These are phyloP conservation scores for Porites australiensis DNA, from an alignment of 64 coral and sea anemone genomes.

Conservation along the genomic window DNA sequence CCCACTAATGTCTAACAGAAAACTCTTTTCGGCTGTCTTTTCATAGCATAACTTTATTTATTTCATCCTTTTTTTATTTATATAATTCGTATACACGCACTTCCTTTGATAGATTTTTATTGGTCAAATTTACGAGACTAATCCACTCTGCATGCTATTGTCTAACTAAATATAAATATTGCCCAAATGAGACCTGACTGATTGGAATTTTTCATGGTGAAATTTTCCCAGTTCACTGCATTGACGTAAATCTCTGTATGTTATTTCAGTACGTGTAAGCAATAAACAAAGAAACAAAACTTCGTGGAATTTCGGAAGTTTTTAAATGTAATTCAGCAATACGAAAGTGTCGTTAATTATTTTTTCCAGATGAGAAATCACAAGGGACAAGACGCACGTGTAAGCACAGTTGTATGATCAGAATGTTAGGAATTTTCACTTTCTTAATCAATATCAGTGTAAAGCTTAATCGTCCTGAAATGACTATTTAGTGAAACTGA, in stretches of 20 bases:
- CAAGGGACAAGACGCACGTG: background rate
- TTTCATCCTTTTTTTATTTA: too few species aligned
- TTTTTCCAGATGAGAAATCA: background rate
- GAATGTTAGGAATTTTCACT: background rate
- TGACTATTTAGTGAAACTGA: too few species aligned
- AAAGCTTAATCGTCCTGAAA: too few species aligned
- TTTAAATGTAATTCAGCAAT: background rate
- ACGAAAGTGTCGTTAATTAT: background rate
- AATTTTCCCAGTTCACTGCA: background rate
- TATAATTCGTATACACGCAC: too few species aligned
- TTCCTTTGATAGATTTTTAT: too few species aligned
- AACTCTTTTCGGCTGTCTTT: too few species aligned
- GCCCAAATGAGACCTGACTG: background rate
- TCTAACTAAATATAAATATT: too few species aligned
- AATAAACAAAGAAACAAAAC: background rate
- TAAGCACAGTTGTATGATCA: background rate
- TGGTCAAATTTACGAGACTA: too few species aligned
- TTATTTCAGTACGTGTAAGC: background rate
- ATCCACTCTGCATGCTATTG: too few species aligned
- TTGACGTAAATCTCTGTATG: conserved; percentile 1
- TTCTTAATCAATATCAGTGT: too few species aligned
- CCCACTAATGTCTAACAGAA: too few species aligned
- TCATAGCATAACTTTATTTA: too few species aligned
- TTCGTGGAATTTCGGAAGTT: conserved; percentile 21
- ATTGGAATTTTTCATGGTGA: background rate